A percentile compares a stretch with the other conserved stretches of the same genome.
Conservation (phyloP, 1,140 invertebrate genomes). For the Idris sp. region DNA sequence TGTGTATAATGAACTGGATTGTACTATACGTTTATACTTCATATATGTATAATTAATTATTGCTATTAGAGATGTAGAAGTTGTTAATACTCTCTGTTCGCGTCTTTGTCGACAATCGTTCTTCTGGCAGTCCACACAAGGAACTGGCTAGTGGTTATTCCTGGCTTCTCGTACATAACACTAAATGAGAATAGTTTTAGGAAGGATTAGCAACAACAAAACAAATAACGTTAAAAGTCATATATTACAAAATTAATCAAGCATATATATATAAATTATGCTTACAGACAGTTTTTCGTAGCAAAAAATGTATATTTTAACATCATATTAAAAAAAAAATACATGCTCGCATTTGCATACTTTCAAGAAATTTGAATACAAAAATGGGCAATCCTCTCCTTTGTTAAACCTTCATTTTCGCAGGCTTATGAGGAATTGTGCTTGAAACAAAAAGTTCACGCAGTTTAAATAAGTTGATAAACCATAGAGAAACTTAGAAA, state of each 20-base stretch:
- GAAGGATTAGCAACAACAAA: constrained; percentile 7
- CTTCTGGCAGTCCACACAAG: constrained; percentile 6
- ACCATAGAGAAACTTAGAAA: constrained; percentile 57
- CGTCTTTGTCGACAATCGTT: constrained; percentile 30
- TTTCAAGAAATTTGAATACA: constrained; percentile 24
- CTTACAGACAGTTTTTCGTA: too few species aligned
- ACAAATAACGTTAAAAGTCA: constrained; percentile 13
- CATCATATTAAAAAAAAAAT: constrained; percentile 2
- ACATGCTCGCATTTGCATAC: too few species aligned
- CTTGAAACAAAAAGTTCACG: constrained; percentile 43
- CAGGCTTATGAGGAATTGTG: constrained; percentile 43
- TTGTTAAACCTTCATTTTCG: constrained; percentile 27
- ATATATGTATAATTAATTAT: constrained; percentile 37
- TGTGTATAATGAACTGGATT: too few species aligned
- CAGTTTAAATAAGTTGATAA: constrained; percentile 49
- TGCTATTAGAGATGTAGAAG: background rate
- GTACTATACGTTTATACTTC: too few species aligned
- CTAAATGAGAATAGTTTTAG: constrained; percentile 11
- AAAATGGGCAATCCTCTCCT: too few species aligned
- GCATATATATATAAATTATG: too few species aligned
- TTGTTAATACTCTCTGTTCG: constrained; percentile 36
- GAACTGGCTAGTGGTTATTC: constrained; percentile 17
- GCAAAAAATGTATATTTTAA: too few species aligned
- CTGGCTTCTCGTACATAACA: constrained; percentile 4
- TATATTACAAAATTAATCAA: constrained; percentile 3